Evolutionary conservation across 2,113 vertebrate species (phyloP).

Genomic region (Tragulus kanchil): DNA sequence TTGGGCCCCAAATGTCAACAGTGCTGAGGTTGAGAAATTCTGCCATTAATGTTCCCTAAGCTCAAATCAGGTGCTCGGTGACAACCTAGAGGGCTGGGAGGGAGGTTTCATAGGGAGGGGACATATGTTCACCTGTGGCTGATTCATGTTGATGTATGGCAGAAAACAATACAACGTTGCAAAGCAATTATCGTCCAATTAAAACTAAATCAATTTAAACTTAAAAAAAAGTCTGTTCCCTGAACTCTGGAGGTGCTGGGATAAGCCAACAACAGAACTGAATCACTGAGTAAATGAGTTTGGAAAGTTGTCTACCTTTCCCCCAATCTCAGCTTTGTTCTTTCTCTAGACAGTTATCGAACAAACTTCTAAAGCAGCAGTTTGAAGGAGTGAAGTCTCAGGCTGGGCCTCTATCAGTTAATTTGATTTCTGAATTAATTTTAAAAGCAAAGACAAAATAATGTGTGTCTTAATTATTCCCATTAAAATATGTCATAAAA

Average conservation of each 20-base stretch:
- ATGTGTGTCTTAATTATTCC: not conserved
- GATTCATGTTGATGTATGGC: not conserved
- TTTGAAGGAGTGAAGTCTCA: not conserved
- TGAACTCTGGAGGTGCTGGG: not conserved
- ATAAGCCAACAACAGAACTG: not conserved
- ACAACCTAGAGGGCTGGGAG: not conserved
- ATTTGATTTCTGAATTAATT: slow-evolving; percentile 8
- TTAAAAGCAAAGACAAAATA: slow-evolving; percentile 13
- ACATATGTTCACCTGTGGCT: not conserved
- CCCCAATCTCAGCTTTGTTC: not conserved
- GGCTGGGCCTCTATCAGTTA: not conserved
- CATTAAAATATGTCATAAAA: not conserved
- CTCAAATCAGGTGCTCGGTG: not conserved
- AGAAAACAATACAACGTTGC: not conserved
- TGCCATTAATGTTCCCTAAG: not conserved
- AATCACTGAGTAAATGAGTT: not conserved
- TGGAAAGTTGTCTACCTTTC: not conserved
- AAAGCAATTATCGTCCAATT: not conserved
- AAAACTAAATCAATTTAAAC: not conserved
- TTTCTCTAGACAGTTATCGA: not conserved
- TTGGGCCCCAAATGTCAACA: not conserved
- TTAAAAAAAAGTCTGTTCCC: not conserved
- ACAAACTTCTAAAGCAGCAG: not conserved
- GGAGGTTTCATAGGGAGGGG: not conserved
- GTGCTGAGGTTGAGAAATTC: not conserved